Evolutionary conservation across 2,797 vertebrate species (phyloP), one percentile per base, ranked within the genome.

Genomic region (Ctenopoma kingsleyae): DNA sequence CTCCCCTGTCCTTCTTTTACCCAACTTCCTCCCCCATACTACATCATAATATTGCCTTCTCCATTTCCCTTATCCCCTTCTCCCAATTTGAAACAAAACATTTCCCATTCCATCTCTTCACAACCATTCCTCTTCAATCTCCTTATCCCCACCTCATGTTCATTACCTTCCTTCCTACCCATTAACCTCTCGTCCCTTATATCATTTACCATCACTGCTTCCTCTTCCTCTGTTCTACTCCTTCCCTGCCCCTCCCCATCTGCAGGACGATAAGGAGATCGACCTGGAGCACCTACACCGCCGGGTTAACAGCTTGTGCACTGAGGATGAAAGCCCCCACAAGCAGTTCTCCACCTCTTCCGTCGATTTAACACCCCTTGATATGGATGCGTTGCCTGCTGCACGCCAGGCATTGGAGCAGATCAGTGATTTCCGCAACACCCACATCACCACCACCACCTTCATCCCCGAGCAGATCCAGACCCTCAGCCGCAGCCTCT

Each of bases 271-370:
- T 95, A 99, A 99, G 94, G 98, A 99, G 96, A 99, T 99, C 76
- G 98, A 99, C 94, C 94, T 99, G 95, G 98, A 99, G 90, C 98
- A 99, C 93, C 97, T 99, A 92, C 98, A 99, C 93, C 96, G 96
- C 92, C 94, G 98, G 57, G 98, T 99, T 93, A 99, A 99, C 96
- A 99, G 98, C 94, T 94, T 99, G 94, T 99, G 98, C 96, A 99
- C 98, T 85, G 98, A 99, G 27, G 98, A 99, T 19, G 98, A 99
- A 90, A 99, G 97, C 92, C 98, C 98, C 91, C 98, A 99, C 95
- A 99, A 99, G 97, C 98, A 99, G 94, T 99, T 99, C 95, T 99
- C 98, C 95, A 97, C 98, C 92, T 99, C 98, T 57, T 99, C 98
- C 76, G 98, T 99, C 93, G 98, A 99, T 94, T 93, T 99, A 95